phyloP scores from a whole-genome alignment of 2,113 vertebrate genomes.

The Loxodonta africana region DNA sequence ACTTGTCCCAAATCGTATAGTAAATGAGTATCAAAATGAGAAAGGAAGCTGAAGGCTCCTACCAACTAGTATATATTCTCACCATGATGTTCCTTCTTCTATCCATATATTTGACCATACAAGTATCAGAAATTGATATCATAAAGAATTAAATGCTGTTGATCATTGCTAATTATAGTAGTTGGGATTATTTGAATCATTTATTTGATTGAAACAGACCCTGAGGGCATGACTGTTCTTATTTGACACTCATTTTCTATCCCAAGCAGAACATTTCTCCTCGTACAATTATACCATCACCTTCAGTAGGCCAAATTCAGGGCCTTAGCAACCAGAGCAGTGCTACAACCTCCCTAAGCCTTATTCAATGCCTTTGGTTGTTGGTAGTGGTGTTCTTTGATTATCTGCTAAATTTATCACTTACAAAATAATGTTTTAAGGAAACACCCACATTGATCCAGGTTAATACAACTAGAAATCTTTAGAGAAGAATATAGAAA shows the following conservation, averaged over 20 bases:
- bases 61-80: not conserved
- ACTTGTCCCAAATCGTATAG: conserved; percentile 23
- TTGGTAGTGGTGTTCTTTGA: not conserved
- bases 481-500: not conserved
- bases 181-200: not conserved
- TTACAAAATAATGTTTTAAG: not conserved
- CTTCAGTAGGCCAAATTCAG: not conserved
- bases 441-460: not conserved
- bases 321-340: not conserved
- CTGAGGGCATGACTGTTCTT: not conserved
- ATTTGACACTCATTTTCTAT: not conserved
- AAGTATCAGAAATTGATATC: not conserved
- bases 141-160: not conserved
- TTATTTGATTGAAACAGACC: conserved; percentile 16
- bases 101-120: not conserved
- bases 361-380: not conserved
- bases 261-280: not conserved
- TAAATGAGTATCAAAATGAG: conserved; percentile 33
- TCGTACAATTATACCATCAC: not conserved
- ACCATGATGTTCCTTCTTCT: not conserved
- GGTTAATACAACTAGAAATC: not conserved
- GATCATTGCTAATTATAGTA: not conserved
- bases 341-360: not conserved
- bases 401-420: not conserved
- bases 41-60: conserved; percentile 18